Evolutionary conservation across 2,113 vertebrate species (phyloP), one percentile per base, ranked within the genome.

Genomic region (Daphoenositta chrysoptera): DNA sequence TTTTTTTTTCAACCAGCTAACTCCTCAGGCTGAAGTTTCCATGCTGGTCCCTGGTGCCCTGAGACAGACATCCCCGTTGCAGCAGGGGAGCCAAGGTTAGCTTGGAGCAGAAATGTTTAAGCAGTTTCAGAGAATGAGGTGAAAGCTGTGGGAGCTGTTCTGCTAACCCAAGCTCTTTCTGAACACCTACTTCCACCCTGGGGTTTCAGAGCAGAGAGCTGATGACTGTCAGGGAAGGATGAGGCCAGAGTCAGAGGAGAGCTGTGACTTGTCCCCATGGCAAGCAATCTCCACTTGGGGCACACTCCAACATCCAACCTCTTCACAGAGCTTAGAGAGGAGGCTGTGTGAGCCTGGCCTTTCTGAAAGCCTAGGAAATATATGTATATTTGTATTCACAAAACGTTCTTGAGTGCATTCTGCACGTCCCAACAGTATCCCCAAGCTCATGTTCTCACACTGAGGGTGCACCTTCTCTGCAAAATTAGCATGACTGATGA

Each of bases 121-220:
- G 56, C 47, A 40, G 83, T 82, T 91, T 65, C 83, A 78, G 69
- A 92, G 53, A 47, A 68, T 5, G 45, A 91, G 54, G 79, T 51
- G 83, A 61, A 65, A 31, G 61, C 48, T 64, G 31, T 5, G 3
- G 31, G 76, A 63, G 47, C 39, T 63, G 27, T 51, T 94, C 56
- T 64, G 89, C 51, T 26, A 79, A 83, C 17, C 37, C 47, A 72
- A 78, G 73, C 57, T 85, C 78, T 73, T 93, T 85, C 57, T 76
- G 87, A 84, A 79, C 30, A 57, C 18, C 50, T 54, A 4, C 33
- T 84, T 91, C 66, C 72, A 89, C 13, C 24, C 18, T 20, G 40
- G 28, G 56, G 22, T 58, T 92, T 92, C 22, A 83, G 22, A 51
- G 15, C 4, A 75, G 37, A 44, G 83, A 47, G 60, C 13, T 35